Percentiles rank a stretch among this genome's conserved stretches.
Conservation (phyloP, 2,888 invertebrate genomes). For the Drosophila kuntzei region DNA sequence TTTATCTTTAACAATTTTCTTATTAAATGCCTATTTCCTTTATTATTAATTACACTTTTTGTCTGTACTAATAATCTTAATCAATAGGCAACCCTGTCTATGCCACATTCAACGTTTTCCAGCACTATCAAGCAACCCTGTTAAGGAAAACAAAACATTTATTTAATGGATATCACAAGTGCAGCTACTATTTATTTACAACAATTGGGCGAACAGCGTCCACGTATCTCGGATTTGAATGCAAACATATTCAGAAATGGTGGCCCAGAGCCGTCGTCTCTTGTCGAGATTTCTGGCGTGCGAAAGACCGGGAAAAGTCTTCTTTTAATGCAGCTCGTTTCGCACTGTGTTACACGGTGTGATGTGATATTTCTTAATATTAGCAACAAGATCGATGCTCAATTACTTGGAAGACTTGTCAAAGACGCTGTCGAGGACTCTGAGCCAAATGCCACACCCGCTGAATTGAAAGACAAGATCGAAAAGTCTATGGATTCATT, state of each 20-base stretch:
- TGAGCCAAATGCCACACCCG: constrained; percentile 13
- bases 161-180: constrained; percentile 45
- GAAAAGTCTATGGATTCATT: constrained; percentile 37
- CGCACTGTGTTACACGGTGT: constrained; percentile 17
- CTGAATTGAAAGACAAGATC: constrained; percentile 19
- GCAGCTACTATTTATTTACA: constrained; percentile 35
- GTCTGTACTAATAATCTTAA: neutral
- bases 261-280: constrained; percentile 20
- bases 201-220: constrained; percentile 37
- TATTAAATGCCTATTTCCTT: neutral
- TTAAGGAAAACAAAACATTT: too few species aligned
- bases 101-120: neutral
- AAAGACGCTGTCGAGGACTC: constrained; percentile 2
- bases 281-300: constrained; percentile 51
- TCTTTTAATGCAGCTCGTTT: constrained; percentile 41
- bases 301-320: constrained; percentile 43
- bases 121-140: too few species aligned
- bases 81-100: constrained; percentile 3
- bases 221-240: constrained; percentile 23
- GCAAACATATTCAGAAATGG: constrained; percentile 22
- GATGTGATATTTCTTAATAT: constrained; percentile 46
- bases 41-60: neutral
- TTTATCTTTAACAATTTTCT: too few species aligned
- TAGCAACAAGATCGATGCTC: constrained; percentile 44
- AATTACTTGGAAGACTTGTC: constrained; percentile 23